Percentiles rank a stretch among this genome's conserved stretches.
Conservation (phyloP, 1,140 invertebrate genomes). For the Portunus trituberculatus region DNA sequence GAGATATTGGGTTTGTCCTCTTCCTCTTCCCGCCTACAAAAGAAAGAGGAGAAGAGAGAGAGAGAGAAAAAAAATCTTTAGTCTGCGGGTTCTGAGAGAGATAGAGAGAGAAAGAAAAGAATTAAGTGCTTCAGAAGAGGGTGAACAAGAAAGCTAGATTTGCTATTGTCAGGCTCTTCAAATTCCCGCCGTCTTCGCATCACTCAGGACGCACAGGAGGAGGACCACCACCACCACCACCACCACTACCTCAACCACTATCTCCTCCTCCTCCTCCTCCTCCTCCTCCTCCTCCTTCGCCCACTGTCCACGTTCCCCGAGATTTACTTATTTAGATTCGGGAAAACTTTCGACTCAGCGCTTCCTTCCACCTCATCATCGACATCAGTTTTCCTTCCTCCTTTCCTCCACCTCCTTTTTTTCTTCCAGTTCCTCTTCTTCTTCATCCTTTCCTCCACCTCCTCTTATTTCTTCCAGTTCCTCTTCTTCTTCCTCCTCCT, state of each 20-base stretch:
- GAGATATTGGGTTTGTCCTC: slow-evolving; percentile 7
- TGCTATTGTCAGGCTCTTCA: background rate
- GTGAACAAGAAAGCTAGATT: slow-evolving; percentile 11
- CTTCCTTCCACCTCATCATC: background rate
- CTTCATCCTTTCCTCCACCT: no score
- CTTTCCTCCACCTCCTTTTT: no score
- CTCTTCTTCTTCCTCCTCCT: no score
- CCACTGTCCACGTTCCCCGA: background rate
- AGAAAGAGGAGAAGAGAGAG: background rate
- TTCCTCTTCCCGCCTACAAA: background rate
- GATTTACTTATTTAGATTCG: background rate
- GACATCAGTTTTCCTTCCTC: background rate
- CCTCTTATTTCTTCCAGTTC: no score
- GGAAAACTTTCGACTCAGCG: background rate
- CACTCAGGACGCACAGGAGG: no score
- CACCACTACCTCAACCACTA: no score
- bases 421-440: no score
- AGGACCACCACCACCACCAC: no score
- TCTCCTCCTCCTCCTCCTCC: no score
- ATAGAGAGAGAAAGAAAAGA: background rate
- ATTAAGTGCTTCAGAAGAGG: slow-evolving; percentile 22
- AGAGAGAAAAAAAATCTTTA: background rate
- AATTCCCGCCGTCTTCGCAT: no score
- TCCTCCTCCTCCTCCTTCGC: background rate
- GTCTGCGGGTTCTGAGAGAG: slow-evolving; percentile 2